Conservation (phyloP, 2,113 vertebrate species). For the Nipponia nippon region DNA sequence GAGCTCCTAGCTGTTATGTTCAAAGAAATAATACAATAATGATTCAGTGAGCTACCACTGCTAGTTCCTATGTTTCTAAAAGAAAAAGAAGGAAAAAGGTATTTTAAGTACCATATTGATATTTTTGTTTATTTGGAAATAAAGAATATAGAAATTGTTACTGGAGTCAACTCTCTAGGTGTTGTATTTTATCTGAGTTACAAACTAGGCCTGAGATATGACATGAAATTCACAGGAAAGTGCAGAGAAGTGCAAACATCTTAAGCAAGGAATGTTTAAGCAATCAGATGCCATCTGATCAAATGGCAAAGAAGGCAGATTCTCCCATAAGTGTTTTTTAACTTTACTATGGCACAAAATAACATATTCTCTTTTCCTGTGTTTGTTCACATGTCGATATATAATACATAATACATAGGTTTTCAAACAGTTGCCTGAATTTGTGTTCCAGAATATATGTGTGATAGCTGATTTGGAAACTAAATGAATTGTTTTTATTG, state of each 20-base stretch:
- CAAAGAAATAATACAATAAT: background rate
- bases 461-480: background rate
- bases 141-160: background rate
- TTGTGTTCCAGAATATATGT: background rate
- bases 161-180: background rate
- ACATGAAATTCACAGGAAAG: background rate
- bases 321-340: background rate
- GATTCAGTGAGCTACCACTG: accelerated
- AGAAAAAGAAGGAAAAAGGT: background rate
- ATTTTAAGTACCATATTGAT: background rate
- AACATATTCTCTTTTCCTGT: background rate
- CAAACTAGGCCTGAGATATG: background rate
- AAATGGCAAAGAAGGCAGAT: background rate
- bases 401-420: background rate
- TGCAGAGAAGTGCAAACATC: background rate
- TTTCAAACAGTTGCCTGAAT: background rate
- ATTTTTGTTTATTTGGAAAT: background rate
- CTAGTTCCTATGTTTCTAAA: background rate
- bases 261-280: background rate
- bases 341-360: background rate
- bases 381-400: background rate
- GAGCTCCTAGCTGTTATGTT: background rate
- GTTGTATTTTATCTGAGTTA: background rate
- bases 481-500: background rate
- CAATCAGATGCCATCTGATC: background rate